Percentiles rank a stretch among this genome's conserved stretches.
phyloP scores from a whole-genome alignment of 2,113 vertebrate species.

The Phaethornis superciliosus region DNA sequence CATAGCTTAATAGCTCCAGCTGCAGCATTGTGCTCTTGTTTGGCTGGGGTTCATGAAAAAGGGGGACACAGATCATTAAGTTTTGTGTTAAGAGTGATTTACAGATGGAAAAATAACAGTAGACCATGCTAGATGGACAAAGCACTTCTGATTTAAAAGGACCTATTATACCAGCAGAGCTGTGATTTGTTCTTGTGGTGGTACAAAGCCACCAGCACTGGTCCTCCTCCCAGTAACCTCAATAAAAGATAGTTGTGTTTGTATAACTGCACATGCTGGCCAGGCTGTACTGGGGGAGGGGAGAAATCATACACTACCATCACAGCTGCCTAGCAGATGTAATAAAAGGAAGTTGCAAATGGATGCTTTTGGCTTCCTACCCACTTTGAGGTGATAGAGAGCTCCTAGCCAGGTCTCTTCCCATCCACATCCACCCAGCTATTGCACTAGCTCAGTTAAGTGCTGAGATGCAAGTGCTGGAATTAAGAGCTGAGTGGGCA shows the following conservation, averaged over 20 bases:
- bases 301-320: background rate
- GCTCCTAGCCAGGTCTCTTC: background rate
- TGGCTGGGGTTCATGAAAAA: slow-evolving; percentile 18
- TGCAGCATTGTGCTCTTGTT: slow-evolving; percentile 36
- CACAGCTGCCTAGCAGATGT: background rate
- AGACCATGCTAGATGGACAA: background rate
- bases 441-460: background rate
- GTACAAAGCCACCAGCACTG: background rate
- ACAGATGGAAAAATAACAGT: slow-evolving; percentile 32
- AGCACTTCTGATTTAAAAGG: background rate
- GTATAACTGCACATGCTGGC: background rate
- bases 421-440: background rate
- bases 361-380: background rate
- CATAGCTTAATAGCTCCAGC: slow-evolving; percentile 45
- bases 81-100: slow-evolving; percentile 50
- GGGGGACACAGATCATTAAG: slow-evolving; percentile 31
- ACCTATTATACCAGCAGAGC: background rate
- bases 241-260: background rate
- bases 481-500: background rate
- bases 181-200: background rate
- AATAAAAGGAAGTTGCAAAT: background rate
- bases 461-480: background rate
- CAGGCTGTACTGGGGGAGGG: background rate
- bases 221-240: background rate
- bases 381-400: background rate